Evolutionary conservation across 2,888 invertebrate genomes (phyloP), one percentile per base, ranked within the genome.

Genomic region (Diarsia mendica): DNA sequence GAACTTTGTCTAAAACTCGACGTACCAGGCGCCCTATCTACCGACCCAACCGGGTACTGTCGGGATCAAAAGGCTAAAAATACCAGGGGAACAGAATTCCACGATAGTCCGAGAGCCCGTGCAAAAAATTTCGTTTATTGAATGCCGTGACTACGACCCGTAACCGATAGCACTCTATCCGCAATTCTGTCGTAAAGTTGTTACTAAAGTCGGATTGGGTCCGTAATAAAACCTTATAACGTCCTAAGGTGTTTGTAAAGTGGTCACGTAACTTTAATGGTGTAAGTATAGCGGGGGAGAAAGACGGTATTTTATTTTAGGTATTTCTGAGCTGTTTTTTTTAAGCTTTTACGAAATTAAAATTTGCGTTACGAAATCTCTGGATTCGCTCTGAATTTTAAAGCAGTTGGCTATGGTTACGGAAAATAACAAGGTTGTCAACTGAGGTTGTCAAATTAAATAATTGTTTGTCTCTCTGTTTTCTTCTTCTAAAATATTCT

Each of bases 171-270:
- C 85, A 76, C 85, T 75, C 81, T 77, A 69, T 67, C 76, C 49
- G 68, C 85, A 78, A 71, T 51, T 69, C 72, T 70, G 28, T 71
- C 82, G 77, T 84, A 81, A 86, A 84, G 67, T 85, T 77, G 84
- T 85, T 77, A 84, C 82, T 75, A 69, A 68, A 84, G 78, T 71
- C 76, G 70, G 68, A 73, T 70, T 85, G 74, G 86, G 76, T 63
- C 55, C 58, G 66, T 64, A 76, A 80, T 80, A 83, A 83, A 80
- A 83, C 61, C 72, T 67, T 76, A 70, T 60, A 74, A 79, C 63
- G 68, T 71, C 49, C 68, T 48, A 79, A 85, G 72, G 83, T 83
- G 74, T 76, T 83, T 83, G 75, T 79, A 71, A 76, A 85, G 75
- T 79, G 80, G 75, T 85, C 74, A 83, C 84, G 84, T 79, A 74